Conservation (phyloP, 2,888 invertebrate species). For the Minunthozetes semirufus region DNA sequence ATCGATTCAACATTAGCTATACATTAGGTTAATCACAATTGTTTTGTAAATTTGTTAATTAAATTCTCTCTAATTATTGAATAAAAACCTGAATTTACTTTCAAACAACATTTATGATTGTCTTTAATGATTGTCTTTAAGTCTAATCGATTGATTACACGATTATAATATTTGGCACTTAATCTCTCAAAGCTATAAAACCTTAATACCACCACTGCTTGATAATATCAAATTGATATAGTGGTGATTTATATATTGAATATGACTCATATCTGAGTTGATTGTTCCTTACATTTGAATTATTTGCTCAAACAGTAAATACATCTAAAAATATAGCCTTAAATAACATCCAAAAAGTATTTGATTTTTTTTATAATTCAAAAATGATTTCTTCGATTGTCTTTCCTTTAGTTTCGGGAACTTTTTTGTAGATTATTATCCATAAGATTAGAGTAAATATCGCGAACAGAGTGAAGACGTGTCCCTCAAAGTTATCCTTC, state of each 20-base stretch:
- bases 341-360: neutral
- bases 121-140: neutral
- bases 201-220: too few relatives aligned
- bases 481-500: slow-evolving; percentile 58
- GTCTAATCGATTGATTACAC: neutral
- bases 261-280: too few relatives aligned
- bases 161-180: slow-evolving; percentile 25
- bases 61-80: too few relatives aligned
- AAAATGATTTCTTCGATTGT: slow-evolving; percentile 66
- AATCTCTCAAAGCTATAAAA: neutral
- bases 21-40: too few relatives aligned
- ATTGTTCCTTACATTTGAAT: too few relatives aligned
- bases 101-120: too few relatives aligned
- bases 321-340: slow-evolving; percentile 9
- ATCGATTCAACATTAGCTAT: too few relatives aligned
- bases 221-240: too few relatives aligned
- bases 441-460: slow-evolving; percentile 63
- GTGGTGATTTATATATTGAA: too few relatives aligned
- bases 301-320: slow-evolving; percentile 1
- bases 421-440: slow-evolving; percentile 71
- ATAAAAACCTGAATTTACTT: too few relatives aligned
- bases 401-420: slow-evolving; percentile 83
- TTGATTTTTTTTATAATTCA: slow-evolving; percentile 21
- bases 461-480: slow-evolving; percentile 71
- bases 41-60: too few relatives aligned